These are phyloP conservation scores for Andricus quercusramuli DNA, from an alignment of 2,888 invertebrate species.

Conservation along the genomic window DNA sequence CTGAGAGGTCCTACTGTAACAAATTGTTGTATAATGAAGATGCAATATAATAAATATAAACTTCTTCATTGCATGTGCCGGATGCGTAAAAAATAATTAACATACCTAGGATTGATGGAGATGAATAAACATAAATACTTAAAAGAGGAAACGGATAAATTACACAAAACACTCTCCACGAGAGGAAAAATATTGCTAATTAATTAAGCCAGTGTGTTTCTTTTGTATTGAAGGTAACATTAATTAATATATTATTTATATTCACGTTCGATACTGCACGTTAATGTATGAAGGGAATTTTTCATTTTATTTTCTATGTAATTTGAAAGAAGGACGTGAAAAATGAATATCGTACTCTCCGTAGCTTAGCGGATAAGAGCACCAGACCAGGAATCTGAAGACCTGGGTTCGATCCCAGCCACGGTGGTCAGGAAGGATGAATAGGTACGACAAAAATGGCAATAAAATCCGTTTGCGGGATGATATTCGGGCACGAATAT, in stretches of 20 bases:
- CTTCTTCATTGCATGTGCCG: conserved; percentile 12
- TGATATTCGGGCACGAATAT: no score
- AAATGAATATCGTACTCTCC: no score
- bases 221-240: neutral
- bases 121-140: conserved; percentile 11
- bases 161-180: neutral
- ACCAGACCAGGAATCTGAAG: no score
- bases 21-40: neutral
- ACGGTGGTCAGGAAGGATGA: no score
- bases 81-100: neutral
- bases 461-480: no score
- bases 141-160: neutral
- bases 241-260: neutral
- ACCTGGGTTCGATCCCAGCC: no score
- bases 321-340: neutral
- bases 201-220: neutral
- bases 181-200: neutral
- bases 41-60: conserved; percentile 17
- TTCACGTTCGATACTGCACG: neutral
- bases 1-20: no score
- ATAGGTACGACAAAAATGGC: no score
- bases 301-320: neutral
- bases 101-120: conserved; percentile 1
- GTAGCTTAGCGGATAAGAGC: no score
- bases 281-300: no score